These are phyloP conservation scores for Amiota mariae DNA, from an alignment of 2,888 invertebrate species.

Conservation along the genomic window DNA sequence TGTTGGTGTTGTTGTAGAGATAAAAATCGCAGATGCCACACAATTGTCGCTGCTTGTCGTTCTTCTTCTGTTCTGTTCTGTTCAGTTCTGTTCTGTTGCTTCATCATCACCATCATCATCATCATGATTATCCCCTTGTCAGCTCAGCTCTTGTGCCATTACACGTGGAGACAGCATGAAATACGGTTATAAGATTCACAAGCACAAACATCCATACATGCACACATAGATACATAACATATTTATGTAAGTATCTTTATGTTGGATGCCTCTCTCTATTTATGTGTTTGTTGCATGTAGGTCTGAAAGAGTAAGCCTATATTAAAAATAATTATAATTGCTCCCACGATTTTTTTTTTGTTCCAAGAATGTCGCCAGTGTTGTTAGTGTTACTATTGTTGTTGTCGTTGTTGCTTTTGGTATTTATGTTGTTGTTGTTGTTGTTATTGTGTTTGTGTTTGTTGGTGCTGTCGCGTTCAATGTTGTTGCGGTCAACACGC, in stretches of 20 bases:
- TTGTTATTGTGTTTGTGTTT: constrained; percentile 15
- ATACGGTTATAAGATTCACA: constrained; percentile 56
- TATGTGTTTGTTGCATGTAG: constrained; percentile 39
- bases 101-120: neutral
- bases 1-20: constrained; percentile 49
- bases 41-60: constrained; percentile 51
- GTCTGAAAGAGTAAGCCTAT: constrained; percentile 38
- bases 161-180: constrained; percentile 62
- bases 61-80: neutral
- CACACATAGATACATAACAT: too few relatives aligned
- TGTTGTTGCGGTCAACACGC: constrained; percentile 52
- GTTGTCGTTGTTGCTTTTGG: too few relatives aligned
- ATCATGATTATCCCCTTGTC: neutral
- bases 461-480: neutral
- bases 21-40: constrained; percentile 69
- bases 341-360: constrained; percentile 73
- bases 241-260: constrained; percentile 44
- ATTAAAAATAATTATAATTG: constrained; percentile 73
- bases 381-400: constrained; percentile 16
- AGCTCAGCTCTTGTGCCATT: neutral
- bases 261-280: constrained; percentile 49
- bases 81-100: constrained; percentile 2
- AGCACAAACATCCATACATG: constrained; percentile 45
- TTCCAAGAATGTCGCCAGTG: constrained; percentile 55
- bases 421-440: constrained; percentile 20